Evolutionary conservation across 2,888 invertebrate genomes (phyloP), one percentile per base, ranked within the genome.

Genomic region (Oscheius sp.): DNA sequence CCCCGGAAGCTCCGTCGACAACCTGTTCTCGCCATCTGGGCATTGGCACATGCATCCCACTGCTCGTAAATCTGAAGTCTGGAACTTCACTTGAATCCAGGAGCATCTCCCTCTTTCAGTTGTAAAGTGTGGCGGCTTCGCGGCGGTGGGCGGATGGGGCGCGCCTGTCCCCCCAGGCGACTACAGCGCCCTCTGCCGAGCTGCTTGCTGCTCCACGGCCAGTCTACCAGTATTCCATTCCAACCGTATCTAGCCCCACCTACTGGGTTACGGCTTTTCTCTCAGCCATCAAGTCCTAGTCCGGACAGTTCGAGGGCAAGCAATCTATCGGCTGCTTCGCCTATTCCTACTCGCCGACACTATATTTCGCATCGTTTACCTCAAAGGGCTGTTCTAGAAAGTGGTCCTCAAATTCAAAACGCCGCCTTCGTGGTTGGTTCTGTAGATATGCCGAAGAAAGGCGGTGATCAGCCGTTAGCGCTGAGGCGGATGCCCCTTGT

Each of bases 401-500:
- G 74, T 64, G 75, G 76, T 6, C 80, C 78, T 17, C 72, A 70
- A 46, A 57, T 77, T 34, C 78, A 79, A 70, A 66, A 70, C 53
- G 80, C 80, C 61, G 74, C 75, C 53, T 70, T 80, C 58, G 63
- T 74, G 46, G 61, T 53, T 34, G 53, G 12, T 23, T 17, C 65
- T 8, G 33, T 34, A 12, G 64, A 45, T 12, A 70, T 70, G 66
- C 66, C 66, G 20, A 53, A 46, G 42, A 70, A 70, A 52, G 31
- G 55, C 20, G 57, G 52, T 57, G 68, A 61, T 6, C 52, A 70
- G 20, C 70, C 72, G 10, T 52, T 76, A 63, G 78, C 80, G 27
- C 71, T 81, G 23, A 76, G 82, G 20, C 74, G 81, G 17, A 66
- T 83, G 64, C 85, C 85, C 1, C 70, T 85, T 17, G 85, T 85